A percentile compares a stretch with the other conserved stretches of the same genome.
These are phyloP conservation scores for Caenorhabditis brenneri DNA, from an alignment of 1,140 invertebrate species.

Conservation along the genomic window DNA sequence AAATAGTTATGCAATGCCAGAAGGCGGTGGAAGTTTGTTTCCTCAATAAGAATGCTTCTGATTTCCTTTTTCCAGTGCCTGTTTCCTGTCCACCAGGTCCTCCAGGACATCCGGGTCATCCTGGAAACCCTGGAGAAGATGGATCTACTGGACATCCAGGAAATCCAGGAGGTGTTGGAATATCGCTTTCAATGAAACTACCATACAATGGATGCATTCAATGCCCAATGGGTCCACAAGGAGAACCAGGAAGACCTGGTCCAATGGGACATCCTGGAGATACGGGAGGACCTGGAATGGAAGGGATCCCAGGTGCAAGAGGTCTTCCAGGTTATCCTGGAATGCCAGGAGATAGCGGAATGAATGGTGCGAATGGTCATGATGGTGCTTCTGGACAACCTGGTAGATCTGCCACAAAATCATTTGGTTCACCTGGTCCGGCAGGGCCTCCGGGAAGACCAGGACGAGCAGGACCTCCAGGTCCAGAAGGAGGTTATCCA, in stretches of 20 bases:
- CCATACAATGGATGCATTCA: conserved; percentile 46
- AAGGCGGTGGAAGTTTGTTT: not conserved
- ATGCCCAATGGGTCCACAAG: conserved; percentile 46
- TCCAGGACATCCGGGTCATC: conserved; percentile 1
- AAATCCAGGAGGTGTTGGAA: conserved; percentile 13
- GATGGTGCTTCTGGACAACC: conserved; percentile 2
- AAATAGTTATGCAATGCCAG: not conserved
- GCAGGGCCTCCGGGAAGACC: conserved; percentile 8
- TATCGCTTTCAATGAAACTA: conserved; percentile 15
- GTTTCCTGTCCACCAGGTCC: not conserved
- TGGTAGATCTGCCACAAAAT: not conserved
- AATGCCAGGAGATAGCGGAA: conserved; percentile 3
- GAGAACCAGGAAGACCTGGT: conserved; percentile 16
- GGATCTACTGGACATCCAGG: conserved; percentile 11
- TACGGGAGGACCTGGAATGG: not conserved
- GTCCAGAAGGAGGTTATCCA: conserved; percentile 1
- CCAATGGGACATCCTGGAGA: conserved; percentile 17
- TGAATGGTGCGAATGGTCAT: not conserved
- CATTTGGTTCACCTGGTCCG: not conserved
- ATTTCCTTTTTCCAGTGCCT: not conserved
- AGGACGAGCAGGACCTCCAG: not conserved
- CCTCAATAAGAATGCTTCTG: not conserved
- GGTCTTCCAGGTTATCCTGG: conserved; percentile 32
- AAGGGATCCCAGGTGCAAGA: conserved; percentile 17
- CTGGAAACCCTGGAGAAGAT: conserved; percentile 35